Base-by-base conservation (phyloP, 2,113 vertebrate genomes). In the Equus quagga region DNA sequence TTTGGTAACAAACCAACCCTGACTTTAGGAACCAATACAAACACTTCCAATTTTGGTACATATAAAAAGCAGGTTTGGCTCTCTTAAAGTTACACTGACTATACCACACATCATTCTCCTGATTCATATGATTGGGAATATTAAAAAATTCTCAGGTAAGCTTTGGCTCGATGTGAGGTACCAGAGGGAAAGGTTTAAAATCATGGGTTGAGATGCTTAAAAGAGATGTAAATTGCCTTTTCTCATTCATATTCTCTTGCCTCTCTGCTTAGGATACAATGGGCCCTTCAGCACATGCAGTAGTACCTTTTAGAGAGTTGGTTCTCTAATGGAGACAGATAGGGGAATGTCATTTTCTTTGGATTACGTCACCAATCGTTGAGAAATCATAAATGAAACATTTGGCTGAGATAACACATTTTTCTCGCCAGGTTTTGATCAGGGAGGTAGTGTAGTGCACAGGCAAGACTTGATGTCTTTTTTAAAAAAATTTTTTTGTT, bases 1-100 rank as follows among this genome's bases (percentile, higher is more conserved):
- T 99, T 99, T 54, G 99, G 99, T 96, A 99, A 99, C 98, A 99
- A 99, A 96, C 99, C 99, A 7, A 97, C 99, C 36, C 99, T 99
- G 86, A 98, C 99, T 19, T 98, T 99, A 91, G 99, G 99, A 95
- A 93, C 99, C 9, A 99, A 98, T 92, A 98, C 99, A 97, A 98
- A 99, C 98, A 98, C 99, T 51, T 99, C 99, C 84, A 98, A 90
- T 85, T 98, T 99, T 69, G 99, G 99, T 99, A 96, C 98, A 98
- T 97, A 93, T n/a, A 24, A 90, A 76, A 88, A 97, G 97, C 4
- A 97, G 89, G 84, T 46, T 97, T 97, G 73, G 6, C 0, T 96
- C 95, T 93, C 51, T 97, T 93, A 91, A 86, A 90, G 49, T 96
- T 98, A 62, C 93, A 13, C 98, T 98, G 96, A 81, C 6, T 97